phyloP scores from a whole-genome alignment of 2,113 vertebrate species.

The Dunckerocampus dactyliophorus region DNA sequence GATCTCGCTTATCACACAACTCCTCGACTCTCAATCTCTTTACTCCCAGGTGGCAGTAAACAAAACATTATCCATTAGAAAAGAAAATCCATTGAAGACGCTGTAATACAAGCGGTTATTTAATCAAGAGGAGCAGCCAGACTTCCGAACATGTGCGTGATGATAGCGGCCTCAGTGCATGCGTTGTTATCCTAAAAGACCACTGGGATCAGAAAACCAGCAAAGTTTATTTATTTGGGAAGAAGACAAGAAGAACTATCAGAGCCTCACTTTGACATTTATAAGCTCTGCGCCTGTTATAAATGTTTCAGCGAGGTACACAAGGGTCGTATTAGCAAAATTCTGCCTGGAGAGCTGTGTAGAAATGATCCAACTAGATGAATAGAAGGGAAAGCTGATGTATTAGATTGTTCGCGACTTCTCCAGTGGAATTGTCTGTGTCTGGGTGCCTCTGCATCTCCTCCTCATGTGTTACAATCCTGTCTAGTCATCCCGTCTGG shows the following conservation, averaged over 20 bases:
- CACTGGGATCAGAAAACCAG: slow-evolving; percentile 34
- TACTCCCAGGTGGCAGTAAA: slow-evolving; percentile 12
- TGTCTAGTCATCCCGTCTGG: slow-evolving; percentile 36
- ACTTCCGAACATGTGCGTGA: slow-evolving; percentile 21
- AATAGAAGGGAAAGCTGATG: slow-evolving; percentile 24
- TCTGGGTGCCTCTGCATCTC: slow-evolving; percentile 23
- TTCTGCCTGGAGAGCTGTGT: slow-evolving; percentile 6
- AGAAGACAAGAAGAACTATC: slow-evolving; percentile 31
- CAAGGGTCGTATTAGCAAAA: slow-evolving; percentile 15
- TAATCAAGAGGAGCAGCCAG: not conserved
- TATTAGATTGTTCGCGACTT: slow-evolving; percentile 24
- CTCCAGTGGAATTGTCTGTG: slow-evolving; percentile 19
- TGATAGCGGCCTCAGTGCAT: slow-evolving; percentile 6
- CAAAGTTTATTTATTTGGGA: slow-evolving; percentile 43
- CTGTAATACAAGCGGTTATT: slow-evolving; percentile 23
- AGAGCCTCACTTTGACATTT: slow-evolving; percentile 27
- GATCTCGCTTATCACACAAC: slow-evolving; percentile 23
- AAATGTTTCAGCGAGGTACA: slow-evolving; percentile 32
- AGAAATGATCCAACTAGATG: slow-evolving; percentile 21
- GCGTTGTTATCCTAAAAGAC: slow-evolving; percentile 25
- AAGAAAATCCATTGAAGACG: slow-evolving; percentile 2
- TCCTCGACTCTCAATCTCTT: slow-evolving; percentile 5
- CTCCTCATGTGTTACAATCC: slow-evolving; percentile 33
- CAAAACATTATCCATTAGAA: slow-evolving; percentile 4
- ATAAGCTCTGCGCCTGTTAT: slow-evolving; percentile 10